Conservation (phyloP, 2,888 invertebrate species). For the Auanema sp. region DNA sequence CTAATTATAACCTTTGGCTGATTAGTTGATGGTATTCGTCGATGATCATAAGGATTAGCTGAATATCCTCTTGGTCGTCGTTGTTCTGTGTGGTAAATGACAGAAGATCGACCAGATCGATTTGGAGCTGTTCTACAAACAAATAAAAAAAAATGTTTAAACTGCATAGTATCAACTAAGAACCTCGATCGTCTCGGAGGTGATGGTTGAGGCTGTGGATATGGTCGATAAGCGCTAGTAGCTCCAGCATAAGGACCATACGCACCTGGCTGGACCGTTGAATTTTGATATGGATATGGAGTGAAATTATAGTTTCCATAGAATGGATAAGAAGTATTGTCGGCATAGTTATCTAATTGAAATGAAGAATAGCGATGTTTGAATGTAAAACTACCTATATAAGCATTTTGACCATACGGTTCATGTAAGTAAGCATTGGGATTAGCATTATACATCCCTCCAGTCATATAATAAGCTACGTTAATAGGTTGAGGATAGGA, state of each 20-base stretch:
- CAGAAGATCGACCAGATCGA: constrained; percentile 34
- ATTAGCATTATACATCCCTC: constrained; percentile 43
- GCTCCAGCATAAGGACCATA: constrained; percentile 43
- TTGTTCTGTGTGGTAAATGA: constrained; percentile 14
- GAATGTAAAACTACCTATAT: constrained; percentile 27
- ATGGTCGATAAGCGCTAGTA: constrained; percentile 46
- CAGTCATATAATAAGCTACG: constrained; percentile 52
- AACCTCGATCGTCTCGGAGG: constrained; percentile 48
- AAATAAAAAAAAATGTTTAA: neutral
- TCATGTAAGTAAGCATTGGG: constrained; percentile 38
- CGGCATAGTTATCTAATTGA: constrained; percentile 7
- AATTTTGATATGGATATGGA: constrained; percentile 30
- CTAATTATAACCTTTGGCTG: neutral
- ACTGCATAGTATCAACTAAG: neutral
- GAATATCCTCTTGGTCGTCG: constrained; percentile 41
- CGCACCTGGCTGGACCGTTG: constrained; percentile 37
- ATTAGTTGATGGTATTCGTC: constrained; percentile 10
- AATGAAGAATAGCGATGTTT: constrained; percentile 1
- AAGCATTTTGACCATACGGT: constrained; percentile 46
- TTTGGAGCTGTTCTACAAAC: constrained; percentile 46
- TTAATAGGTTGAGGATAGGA: constrained; percentile 44
- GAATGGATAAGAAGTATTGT: constrained; percentile 23
- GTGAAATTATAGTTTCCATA: constrained; percentile 29
- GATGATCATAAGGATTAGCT: constrained; percentile 34
- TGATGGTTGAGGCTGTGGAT: constrained; percentile 50